Base-by-base conservation (phyloP, 2,113 vertebrate species). In the Microtus ochrogaster region DNA sequence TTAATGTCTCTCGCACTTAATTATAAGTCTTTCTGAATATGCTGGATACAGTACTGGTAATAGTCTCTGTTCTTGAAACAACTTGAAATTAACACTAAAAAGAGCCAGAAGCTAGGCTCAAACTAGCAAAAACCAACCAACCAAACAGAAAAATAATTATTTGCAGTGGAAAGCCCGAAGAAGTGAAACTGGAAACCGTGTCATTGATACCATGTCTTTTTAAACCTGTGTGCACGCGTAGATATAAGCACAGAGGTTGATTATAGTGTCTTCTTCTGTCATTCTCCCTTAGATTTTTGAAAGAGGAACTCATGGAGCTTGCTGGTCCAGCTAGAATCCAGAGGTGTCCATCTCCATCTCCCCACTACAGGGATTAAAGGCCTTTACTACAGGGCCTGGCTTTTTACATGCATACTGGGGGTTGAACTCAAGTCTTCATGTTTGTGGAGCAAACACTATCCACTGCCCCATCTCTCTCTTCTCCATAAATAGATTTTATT, bases 31-130 rank as follows among this genome's bases (percentile, higher is more conserved):
- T 94, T 89, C n/a, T 96, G 85, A 87, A 21, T 81, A 77, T 88
- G 66, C n/a, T 85, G 39, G 78, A 92, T 55, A 22, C 5, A 87
- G 30, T 65, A 87, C 14, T 88, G 58, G 79, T 52, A 52, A 65
- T 89, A 88, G 61, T 89, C 8, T 79, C 63, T 87, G 28, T 17
- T 93, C 47, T 87, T 44, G 55, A 90, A 91, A 85, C 22, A 83
- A 77, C 55, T 92, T 90, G 58, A 93, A 91, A 83, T 66, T 87
- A 63, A 94, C 33, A 28, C n/a, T 41, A 90, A 52, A 78, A 87
- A 94, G n/a, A 82, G 95, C 22, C 14, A 55, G 16, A 92, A 49
- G 11, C 19, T 87, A 90, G 66, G 33, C 83, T 93, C 39, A 95
- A 89, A 77, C 3, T 76, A 93, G 44, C 58, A 90, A 91, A 95